Percentiles rank a stretch among this genome's conserved stretches.
Conservation (phyloP, 2,113 vertebrate genomes). For the Phasianus colchicus region DNA sequence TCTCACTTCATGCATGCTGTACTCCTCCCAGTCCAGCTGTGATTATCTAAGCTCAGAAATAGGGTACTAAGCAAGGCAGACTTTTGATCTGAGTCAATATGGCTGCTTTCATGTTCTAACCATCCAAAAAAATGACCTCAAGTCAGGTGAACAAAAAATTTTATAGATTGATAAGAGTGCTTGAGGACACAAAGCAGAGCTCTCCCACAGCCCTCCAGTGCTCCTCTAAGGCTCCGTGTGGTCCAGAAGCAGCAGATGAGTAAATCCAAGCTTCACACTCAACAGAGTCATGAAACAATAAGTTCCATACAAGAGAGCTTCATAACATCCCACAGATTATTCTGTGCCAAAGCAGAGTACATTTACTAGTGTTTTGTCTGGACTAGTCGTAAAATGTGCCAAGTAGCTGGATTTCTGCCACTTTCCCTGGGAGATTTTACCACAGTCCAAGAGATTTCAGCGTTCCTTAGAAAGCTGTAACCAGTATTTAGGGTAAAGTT, state of each 20-base stretch:
- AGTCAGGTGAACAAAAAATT: background rate
- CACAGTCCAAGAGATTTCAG: slow-evolving; percentile 38
- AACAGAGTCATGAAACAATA: slow-evolving; percentile 3
- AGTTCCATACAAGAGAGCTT: background rate
- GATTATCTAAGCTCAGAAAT: slow-evolving; percentile 7
- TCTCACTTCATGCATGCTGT: background rate
- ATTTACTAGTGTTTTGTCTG: slow-evolving; percentile 70
- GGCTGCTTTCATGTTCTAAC: background rate
- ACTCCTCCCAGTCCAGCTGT: background rate
- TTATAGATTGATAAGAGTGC: background rate
- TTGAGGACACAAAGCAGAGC: background rate
- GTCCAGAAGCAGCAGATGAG: background rate
- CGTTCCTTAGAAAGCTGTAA: slow-evolving; percentile 57
- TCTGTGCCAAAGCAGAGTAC: slow-evolving; percentile 45
- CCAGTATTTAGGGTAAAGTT: slow-evolving; percentile 4
- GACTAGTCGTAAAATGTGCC: slow-evolving; percentile 57
- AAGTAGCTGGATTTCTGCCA: slow-evolving; percentile 69
- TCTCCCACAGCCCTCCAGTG: background rate
- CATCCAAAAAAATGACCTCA: slow-evolving; percentile 28
- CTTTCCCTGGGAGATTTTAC: slow-evolving; percentile 59
- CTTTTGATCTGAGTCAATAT: background rate
- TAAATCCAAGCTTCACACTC: background rate
- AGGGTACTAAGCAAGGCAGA: background rate
- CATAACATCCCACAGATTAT: background rate
- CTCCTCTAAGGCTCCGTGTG: background rate